phyloP scores from a whole-genome alignment of 2,888 invertebrate genomes.

The Poecilus cupreus region DNA sequence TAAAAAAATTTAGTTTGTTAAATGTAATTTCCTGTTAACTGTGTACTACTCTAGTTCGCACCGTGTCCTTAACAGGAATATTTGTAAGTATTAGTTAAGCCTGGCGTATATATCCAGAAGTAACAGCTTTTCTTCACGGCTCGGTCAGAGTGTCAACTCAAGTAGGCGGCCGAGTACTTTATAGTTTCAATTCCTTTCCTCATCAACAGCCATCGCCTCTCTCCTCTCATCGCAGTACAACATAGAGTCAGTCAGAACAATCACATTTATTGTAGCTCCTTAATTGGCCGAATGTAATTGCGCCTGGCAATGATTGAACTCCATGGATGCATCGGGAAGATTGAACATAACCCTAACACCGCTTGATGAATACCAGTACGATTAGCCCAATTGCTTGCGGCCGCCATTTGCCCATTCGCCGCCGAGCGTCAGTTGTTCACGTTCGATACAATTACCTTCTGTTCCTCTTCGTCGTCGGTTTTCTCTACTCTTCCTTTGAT shows the following conservation, averaged over 20 bases:
- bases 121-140: too few species aligned
- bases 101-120: too few species aligned
- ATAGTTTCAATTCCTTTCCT: too few species aligned
- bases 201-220: too few species aligned
- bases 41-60: too few species aligned
- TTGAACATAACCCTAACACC: conserved; percentile 30
- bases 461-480: not conserved
- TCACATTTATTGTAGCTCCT: conserved; percentile 15
- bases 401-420: not conserved
- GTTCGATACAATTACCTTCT: not conserved
- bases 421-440: not conserved
- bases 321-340: conserved; percentile 8
- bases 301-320: conserved; percentile 35
- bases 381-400: not conserved
- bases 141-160: too few species aligned
- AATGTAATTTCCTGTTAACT: too few species aligned
- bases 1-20: too few species aligned
- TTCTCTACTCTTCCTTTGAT: not conserved
- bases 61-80: too few species aligned
- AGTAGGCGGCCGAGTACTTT: too few species aligned
- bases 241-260: not conserved
- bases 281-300: conserved; percentile 43
- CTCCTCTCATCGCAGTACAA: not conserved
- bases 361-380: conserved; percentile 15
- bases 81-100: too few species aligned